Evolutionary conservation across 2,797 vertebrate species (phyloP), one percentile per base, ranked within the genome.

Genomic region (Octomys mimax): DNA sequence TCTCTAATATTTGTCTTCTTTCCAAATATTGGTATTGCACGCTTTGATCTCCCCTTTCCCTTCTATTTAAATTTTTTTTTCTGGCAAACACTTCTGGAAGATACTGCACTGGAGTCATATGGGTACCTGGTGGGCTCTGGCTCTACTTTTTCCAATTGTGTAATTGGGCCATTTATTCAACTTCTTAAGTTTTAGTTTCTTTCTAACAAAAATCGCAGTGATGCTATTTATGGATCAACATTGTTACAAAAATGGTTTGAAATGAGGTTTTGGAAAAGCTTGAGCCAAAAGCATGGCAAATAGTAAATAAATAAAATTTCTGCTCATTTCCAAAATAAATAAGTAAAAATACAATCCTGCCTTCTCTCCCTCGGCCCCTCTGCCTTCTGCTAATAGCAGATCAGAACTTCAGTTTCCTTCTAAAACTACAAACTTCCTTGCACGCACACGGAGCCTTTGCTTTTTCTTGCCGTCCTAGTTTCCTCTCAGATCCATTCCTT

Each of bases 241-340:
- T 16, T 52, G 36, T 52, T 66, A 33, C 59, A 61, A 61, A 75
- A 82, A 89, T 64, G 75, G 78, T 59, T 24, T 26, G 66, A 70
- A 28, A 24, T 79, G 42, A 42, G 66, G 39, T 82, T 89, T 94
- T 94, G 71, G 71, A 61, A 81, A 93, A 86, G 59, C 39, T 39
- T 64, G 26, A 82, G 52, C 21, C 28, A 82, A 83, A 94, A 83
- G 46, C 49, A 33, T 68, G 22, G 42, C 59, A 12, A 42, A 24
- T 10, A 49, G 22, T 79, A 79, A 93, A 66, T 66, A 95, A 73
- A 79, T 68, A 73, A 75, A 84, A 81, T 28, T 70, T 54, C 3
- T 68, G 24, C 2, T 36, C 28, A 31, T 11, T 22, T 57, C 33
- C 66, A 49, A 81, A 80, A 62, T 52, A 75, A 90, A 52, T n/a